Conservation (phyloP, 2,888 invertebrate genomes). For the Aproaerema taeniolella region DNA sequence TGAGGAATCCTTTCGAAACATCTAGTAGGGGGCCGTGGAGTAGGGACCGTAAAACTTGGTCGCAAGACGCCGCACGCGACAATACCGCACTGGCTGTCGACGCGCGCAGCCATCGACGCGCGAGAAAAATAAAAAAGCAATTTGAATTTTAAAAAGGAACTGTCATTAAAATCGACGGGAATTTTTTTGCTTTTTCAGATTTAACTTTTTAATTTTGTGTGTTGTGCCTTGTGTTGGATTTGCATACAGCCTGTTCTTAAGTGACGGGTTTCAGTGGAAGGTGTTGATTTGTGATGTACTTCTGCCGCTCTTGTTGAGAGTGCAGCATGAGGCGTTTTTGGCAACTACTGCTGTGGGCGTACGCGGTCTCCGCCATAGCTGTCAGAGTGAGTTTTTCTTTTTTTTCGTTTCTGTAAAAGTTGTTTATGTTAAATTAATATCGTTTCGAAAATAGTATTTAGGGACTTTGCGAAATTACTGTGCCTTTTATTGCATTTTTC, state of each 20-base stretch:
- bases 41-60: slow-evolving; percentile 72
- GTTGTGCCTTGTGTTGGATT: slow-evolving; percentile 38
- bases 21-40: slow-evolving; percentile 58
- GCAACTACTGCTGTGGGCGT: slow-evolving; percentile 64
- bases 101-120: slow-evolving; percentile 49
- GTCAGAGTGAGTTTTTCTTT: slow-evolving; percentile 54
- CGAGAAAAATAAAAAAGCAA: slow-evolving; percentile 28
- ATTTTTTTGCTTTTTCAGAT: too few relatives aligned
- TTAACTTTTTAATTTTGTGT: slow-evolving; percentile 25
- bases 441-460: too few relatives aligned
- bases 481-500: too few relatives aligned
- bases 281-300: slow-evolving; percentile 60
- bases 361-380: slow-evolving; percentile 67
- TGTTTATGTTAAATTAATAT: too few relatives aligned
- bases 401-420: too few relatives aligned
- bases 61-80: slow-evolving; percentile 50
- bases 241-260: slow-evolving; percentile 31
- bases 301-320: slow-evolving; percentile 63
- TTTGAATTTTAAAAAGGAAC: slow-evolving; percentile 30
- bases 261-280: slow-evolving; percentile 26
- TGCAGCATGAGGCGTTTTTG: slow-evolving; percentile 67
- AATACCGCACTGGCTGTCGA: slow-evolving; percentile 51
- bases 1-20: slow-evolving; percentile 65
- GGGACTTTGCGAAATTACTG: too few relatives aligned
- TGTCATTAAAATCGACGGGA: slow-evolving; percentile 30